Conservation (phyloP, 2,113 vertebrate species). For the Tilapia sparmanii region DNA sequence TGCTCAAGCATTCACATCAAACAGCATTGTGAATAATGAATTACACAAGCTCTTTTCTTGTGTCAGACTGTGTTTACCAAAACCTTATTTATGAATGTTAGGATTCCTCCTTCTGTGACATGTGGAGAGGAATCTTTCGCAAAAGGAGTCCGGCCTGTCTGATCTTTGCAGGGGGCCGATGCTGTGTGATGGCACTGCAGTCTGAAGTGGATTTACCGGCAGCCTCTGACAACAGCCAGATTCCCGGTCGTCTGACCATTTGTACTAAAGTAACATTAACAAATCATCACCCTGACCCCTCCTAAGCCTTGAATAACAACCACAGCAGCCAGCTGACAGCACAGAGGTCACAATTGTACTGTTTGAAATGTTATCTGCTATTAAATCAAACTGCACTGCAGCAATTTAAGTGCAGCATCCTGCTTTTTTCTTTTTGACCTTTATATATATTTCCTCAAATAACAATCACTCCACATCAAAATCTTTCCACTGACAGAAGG, state of each 20-base stretch:
- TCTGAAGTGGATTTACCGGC: conserved; percentile 18
- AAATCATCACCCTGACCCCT: conserved; percentile 39
- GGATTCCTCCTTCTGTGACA: conserved; percentile 30
- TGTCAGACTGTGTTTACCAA: conserved; percentile 44
- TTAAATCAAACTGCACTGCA: background rate
- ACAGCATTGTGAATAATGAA: background rate
- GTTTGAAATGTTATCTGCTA: background rate
- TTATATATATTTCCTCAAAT: background rate
- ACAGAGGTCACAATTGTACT: background rate
- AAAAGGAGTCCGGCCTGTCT: conserved; percentile 49
- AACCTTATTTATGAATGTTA: conserved; percentile 44
- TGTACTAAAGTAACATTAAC: conserved; percentile 47
- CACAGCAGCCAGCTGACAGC: background rate
- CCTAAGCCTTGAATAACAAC: conserved; percentile 48
- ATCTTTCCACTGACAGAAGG: background rate
- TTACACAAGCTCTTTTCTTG: background rate
- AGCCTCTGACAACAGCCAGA: conserved; percentile 7
- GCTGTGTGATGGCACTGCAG: conserved; percentile 2
- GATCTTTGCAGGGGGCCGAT: conserved; percentile 46
- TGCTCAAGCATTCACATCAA: background rate
- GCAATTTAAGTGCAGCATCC: background rate
- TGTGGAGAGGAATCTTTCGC: conserved; percentile 43
- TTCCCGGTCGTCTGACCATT: conserved; percentile 44
- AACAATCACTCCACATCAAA: background rate
- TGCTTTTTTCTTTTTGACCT: background rate